A percentile compares a stretch with the other conserved stretches of the same genome.
Conservation (phyloP, 2,797 vertebrate species). For the Sarcoramphus papa region DNA sequence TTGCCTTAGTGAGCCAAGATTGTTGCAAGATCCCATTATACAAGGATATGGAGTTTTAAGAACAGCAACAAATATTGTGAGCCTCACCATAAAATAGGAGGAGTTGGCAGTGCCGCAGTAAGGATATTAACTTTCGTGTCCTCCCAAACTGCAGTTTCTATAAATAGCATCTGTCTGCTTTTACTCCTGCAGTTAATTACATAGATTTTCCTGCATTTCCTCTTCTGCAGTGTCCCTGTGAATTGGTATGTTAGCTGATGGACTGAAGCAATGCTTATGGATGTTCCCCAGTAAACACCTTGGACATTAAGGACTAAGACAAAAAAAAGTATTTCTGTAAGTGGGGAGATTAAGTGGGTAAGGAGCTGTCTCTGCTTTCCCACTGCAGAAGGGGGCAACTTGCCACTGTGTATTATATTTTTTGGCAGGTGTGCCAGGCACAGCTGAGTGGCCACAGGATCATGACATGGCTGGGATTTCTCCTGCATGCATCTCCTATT, state of each 20-base stretch:
- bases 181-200: slow-evolving; percentile 42
- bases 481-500: neutral
- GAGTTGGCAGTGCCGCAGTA: neutral
- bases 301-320: neutral
- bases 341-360: neutral
- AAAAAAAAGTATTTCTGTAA: neutral
- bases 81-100: neutral
- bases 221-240: neutral
- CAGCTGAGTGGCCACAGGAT: neutral
- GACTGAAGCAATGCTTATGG: neutral
- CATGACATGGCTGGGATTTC: neutral
- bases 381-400: neutral
- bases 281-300: neutral
- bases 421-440: neutral
- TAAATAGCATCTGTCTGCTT: slow-evolving; percentile 14
- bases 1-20: neutral
- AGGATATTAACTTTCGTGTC: slow-evolving; percentile 20
- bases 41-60: neutral
- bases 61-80: neutral
- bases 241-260: neutral
- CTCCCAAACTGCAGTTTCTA: slow-evolving; percentile 39
- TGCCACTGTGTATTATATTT: neutral
- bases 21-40: slow-evolving; percentile 1
- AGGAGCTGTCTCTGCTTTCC: neutral
- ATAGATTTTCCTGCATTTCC: slow-evolving; percentile 16